Evolutionary conservation across 2,113 vertebrate species (phyloP).

Genomic region (Forbesichthys agassizii): DNA sequence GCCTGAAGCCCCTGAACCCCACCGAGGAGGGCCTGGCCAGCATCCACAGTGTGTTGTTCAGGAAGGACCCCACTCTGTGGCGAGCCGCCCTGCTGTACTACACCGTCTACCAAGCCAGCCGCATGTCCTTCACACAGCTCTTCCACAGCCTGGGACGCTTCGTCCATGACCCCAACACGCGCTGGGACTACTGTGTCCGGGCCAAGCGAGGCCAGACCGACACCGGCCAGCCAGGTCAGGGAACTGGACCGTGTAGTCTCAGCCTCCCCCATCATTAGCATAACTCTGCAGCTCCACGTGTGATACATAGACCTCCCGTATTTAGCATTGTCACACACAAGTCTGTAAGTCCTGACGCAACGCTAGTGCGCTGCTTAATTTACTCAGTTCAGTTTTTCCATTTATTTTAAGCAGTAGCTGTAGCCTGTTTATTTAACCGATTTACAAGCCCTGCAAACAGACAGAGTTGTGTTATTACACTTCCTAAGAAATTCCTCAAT

Average conservation of each 20-base stretch:
- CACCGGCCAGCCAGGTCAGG: slow-evolving; percentile 85
- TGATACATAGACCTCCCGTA: too few relatives aligned
- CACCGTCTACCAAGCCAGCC: slow-evolving; percentile 88
- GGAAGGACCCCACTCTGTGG: slow-evolving; percentile 92
- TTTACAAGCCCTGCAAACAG: too few relatives aligned
- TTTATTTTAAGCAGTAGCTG: too few relatives aligned
- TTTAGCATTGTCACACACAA: too few relatives aligned
- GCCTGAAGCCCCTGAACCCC: slow-evolving; percentile 88
- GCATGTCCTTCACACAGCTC: slow-evolving; percentile 87
- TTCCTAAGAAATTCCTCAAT: too few relatives aligned
- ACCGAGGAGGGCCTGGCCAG: slow-evolving; percentile 95
- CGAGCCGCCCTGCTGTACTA: slow-evolving; percentile 93
- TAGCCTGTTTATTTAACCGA: too few relatives aligned
- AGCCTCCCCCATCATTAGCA: not conserved
- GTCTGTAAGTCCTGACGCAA: too few relatives aligned
- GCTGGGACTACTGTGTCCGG: slow-evolving; percentile 95
- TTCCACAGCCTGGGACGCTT: slow-evolving; percentile 86
- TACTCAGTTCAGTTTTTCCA: too few relatives aligned
- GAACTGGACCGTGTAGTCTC: not conserved
- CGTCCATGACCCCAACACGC: slow-evolving; percentile 86
- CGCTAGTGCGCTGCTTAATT: too few relatives aligned
- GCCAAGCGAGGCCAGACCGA: slow-evolving; percentile 93
- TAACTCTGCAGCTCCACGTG: too few relatives aligned
- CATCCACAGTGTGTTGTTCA: slow-evolving; percentile 91
- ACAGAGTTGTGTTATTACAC: too few relatives aligned